phyloP scores from a whole-genome alignment of 2,888 invertebrate species.

The Pollenia griseotomentosa region DNA sequence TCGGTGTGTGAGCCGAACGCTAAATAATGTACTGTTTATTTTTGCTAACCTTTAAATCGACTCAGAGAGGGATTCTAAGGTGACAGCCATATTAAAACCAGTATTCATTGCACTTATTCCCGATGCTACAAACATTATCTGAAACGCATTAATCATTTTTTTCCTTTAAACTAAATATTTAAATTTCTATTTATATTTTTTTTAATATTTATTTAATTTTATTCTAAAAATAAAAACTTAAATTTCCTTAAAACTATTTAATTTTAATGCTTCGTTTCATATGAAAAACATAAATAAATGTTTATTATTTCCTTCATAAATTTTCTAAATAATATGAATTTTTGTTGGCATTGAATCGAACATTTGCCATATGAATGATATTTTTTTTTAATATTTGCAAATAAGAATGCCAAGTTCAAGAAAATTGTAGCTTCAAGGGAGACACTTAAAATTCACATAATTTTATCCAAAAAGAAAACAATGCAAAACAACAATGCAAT shows the following conservation, averaged over 20 bases:
- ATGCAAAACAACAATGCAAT: conserved; percentile 28
- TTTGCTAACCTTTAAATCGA: no score
- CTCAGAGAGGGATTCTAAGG: no score
- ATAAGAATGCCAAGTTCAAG: conserved; percentile 69
- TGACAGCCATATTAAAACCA: no score
- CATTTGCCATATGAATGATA: conserved; percentile 57
- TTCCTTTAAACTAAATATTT: no score
- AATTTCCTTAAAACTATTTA: conserved; percentile 37
- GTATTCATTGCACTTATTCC: no score
- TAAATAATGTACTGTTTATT: no score
- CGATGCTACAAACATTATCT: no score
- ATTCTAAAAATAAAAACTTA: background rate
- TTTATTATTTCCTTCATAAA: conserved; percentile 68
- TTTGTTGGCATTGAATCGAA: conserved; percentile 69
- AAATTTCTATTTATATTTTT: no score
- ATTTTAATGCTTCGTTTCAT: conserved; percentile 60
- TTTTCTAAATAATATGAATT: conserved; percentile 46
- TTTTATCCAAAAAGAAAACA: conserved; percentile 48
- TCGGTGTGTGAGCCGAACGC: no score
- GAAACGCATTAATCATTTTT: no score
- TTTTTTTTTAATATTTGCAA: conserved; percentile 51
- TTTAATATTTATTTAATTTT: background rate
- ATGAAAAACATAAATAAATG: conserved; percentile 57
- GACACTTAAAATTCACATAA: conserved; percentile 66
- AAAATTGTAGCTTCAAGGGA: conserved; percentile 62